Evolutionary conservation across 2,113 vertebrate species (phyloP), one percentile per base, ranked within the genome.

Genomic region (Chroicocephalus ridibundus): DNA sequence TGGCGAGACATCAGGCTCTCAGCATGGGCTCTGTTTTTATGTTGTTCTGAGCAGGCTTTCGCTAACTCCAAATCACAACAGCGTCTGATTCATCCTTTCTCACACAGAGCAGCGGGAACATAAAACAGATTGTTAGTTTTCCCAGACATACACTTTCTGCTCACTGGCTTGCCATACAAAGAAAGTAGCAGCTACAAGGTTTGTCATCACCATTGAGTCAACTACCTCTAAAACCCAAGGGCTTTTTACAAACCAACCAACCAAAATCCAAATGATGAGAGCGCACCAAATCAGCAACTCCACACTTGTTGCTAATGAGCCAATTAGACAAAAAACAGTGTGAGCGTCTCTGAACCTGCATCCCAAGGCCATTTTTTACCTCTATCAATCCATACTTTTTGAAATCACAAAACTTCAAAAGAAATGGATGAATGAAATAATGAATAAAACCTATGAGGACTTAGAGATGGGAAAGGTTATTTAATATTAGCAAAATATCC

Each of bases 21-120:
- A 0, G 62, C 1, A 0, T 15, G 38, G 68, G 52, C 21, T 88
- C 3, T 65, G 6, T 68, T 51, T 65, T 62, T 57, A 0, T 42
- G 42, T 77, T 81, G 21, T n/a, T 68, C 15, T 14, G 52, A 75
- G 55, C 81, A 86, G n/a, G 34, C 69, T 83, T 55, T 54, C 5
- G 2, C 46, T 84, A n/a, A 27, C 71, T 72, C 49, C 12, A 2
- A 77, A 40, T 58, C 13, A 8, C 60, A 78, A 4, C 82, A 58
- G 44, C 2, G 0, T 55, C 60, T 29, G 26, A 6, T 70, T 52
- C 46, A 52, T 65, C 58, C 76, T 65, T 64, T 70, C 81, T 86
- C 80, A 75, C 26, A 32, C 38, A 9, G 1, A 83, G 55, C 65
- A 55, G 27, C 38, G 42, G 76, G 38, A 78, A 46, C 78, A 71